Evolutionary conservation across 2,797 vertebrate species (phyloP).

Genomic region (Phoebastria nigripes): DNA sequence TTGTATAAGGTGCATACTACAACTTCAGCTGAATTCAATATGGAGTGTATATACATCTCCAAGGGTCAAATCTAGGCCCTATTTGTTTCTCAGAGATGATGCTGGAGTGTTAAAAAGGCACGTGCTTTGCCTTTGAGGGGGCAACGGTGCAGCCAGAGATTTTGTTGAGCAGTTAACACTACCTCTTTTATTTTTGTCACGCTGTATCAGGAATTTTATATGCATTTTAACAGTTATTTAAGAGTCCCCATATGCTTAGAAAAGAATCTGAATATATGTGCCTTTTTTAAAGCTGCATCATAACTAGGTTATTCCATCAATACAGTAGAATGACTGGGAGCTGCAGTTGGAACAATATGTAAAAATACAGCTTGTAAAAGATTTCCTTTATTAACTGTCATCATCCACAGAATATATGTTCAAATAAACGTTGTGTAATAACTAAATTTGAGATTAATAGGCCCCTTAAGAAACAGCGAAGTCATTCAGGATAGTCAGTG

Average conservation of each 20-base stretch:
- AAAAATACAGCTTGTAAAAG: constrained; percentile 89
- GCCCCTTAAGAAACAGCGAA: constrained; percentile 83
- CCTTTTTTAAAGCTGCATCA: constrained; percentile 69
- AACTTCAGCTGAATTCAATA: not conserved
- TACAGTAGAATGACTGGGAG: constrained; percentile 78
- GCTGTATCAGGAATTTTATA: constrained; percentile 63
- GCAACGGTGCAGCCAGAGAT: constrained; percentile 44
- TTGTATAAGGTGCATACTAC: not conserved
- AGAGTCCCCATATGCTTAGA: constrained; percentile 74
- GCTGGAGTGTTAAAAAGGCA: constrained; percentile 15
- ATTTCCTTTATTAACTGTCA: constrained; percentile 96
- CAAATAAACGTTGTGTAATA: constrained; percentile 96
- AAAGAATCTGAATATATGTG: constrained; percentile 81
- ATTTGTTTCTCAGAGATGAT: not conserved
- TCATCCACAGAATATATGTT: constrained; percentile 92
- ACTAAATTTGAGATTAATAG: constrained; percentile 92
- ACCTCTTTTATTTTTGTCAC: constrained; percentile 60
- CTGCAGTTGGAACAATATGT: constrained; percentile 82
- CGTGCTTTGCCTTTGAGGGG: constrained; percentile 28
- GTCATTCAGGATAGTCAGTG: constrained; percentile 84
- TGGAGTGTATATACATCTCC: not conserved
- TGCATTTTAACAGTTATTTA: constrained; percentile 82
- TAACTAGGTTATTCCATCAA: constrained; percentile 80
- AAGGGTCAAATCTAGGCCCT: not conserved
- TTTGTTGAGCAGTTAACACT: constrained; percentile 63